phyloP scores from a whole-genome alignment of 2,797 vertebrate genomes.

The Phaenicophaeus curvirostris region DNA sequence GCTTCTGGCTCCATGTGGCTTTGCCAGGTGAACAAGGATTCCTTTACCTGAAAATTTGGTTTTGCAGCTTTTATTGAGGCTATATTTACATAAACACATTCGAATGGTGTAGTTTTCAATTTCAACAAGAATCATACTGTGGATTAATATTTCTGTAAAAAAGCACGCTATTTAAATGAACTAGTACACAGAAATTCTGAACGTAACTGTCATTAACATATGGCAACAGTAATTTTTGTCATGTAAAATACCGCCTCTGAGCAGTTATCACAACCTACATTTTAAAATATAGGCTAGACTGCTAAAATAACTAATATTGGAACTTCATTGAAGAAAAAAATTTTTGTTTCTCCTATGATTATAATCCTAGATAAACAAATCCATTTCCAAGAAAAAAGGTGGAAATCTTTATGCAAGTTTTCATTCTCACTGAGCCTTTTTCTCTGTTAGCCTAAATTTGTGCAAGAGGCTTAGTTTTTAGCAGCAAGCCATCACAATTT shows the following conservation, averaged over 20 bases:
- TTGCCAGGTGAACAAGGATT: background rate
- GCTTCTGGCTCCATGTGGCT: background rate
- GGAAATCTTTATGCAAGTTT: background rate
- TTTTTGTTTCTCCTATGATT: accelerated
- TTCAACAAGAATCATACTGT: background rate
- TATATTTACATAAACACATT: background rate
- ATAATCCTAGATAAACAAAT: background rate
- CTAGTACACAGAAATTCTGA: background rate
- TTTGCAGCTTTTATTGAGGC: background rate
- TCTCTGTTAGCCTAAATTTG: background rate
- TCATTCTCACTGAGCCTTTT: background rate
- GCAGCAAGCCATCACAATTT: background rate
- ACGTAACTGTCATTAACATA: background rate
- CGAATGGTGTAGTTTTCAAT: background rate
- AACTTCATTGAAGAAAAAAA: background rate
- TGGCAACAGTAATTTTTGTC: background rate
- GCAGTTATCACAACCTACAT: background rate
- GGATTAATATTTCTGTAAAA: background rate
- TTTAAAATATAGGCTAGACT: background rate
- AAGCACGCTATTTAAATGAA: background rate
- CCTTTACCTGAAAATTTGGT: background rate
- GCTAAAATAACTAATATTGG: background rate
- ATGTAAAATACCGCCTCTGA: background rate
- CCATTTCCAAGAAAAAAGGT: background rate
- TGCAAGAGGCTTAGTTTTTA: background rate